A percentile compares a stretch with the other conserved stretches of the same genome.
Conservation (phyloP, 2,797 vertebrate species). For the Gobionotothen gibberifrons region DNA sequence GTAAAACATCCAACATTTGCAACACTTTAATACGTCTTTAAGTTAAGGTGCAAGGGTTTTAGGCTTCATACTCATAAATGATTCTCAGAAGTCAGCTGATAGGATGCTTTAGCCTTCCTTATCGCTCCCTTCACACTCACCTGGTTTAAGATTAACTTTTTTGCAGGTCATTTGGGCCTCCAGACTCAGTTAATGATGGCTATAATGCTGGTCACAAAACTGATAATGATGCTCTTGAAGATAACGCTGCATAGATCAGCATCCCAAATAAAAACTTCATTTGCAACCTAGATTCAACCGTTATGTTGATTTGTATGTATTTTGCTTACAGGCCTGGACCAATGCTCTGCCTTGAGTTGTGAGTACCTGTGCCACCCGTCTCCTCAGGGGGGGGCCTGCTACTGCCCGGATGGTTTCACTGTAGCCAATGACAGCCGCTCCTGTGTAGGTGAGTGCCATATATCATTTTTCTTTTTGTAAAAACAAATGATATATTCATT, state of each 20-base stretch:
- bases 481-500: neutral
- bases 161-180: neutral
- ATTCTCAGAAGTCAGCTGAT: conserved; percentile 41
- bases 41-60: conserved; percentile 25
- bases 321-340: conserved; percentile 70
- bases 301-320: conserved; percentile 4
- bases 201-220: neutral
- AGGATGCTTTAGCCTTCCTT: conserved; percentile 22
- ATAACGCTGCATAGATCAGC: neutral
- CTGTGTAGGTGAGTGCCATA: conserved; percentile 76
- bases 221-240: neutral
- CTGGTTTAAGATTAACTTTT: conserved; percentile 55
- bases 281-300: neutral
- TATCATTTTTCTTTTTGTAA: neutral
- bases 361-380: conserved; percentile 80
- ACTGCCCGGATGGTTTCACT: conserved; percentile 81
- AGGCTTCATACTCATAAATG: conserved; percentile 27
- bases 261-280: conserved; percentile 1
- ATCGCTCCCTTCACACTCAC: conserved; percentile 30
- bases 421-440: conserved; percentile 84
- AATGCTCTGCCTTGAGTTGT: conserved; percentile 81
- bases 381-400: conserved; percentile 81
- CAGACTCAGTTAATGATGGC: neutral
- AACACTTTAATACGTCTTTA: conserved; percentile 20
- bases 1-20: neutral